Base-by-base conservation (phyloP, 2,113 vertebrate species). In the Ammospiza nelsoni region DNA sequence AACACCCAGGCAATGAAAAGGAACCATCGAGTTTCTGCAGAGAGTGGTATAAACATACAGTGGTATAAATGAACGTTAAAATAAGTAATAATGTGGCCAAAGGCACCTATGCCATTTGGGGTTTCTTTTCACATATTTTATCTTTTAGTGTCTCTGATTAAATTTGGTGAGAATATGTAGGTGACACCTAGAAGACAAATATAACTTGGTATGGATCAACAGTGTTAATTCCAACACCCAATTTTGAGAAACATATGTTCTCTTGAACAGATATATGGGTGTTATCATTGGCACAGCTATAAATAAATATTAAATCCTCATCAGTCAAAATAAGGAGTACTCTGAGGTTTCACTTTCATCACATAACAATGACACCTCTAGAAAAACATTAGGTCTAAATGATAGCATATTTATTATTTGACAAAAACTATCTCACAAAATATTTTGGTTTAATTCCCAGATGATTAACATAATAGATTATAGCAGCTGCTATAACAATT, bases 391-490 rank as follows among this genome's bases (percentile, higher is more conserved):
- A 73, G 63, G 39, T 84, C 52, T 73, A 95, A 89, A 89, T 74
- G 61, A 93, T 89, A 92, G 65, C 68, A 39, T 92, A 84, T 92
- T 92, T 92, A 82, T 94, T 92, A 78, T 94, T 96, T 68, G 76
- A 97, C 80, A 87, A 93, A 96, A 97, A 94, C 76, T 73, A 29
- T 66, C 85, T 87, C 59, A 51, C 35, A 84, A 90, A 93, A 95
- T 97, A 86, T 94, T 97, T 92, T 92, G 68, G 6, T 95, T 94
- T 77, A 61, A 96, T 87, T 97, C 92, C 94, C 92, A 61, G 48
- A 52, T 94, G 86, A 94, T 96, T 91, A 93, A 93, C 91, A 94
- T 92, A 93, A 89, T 89, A 93, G 88, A 96, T 84, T 65, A 69
- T 62, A 84, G 79, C 88, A 93, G 90, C 95, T 97, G 88, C 80